Conservation (phyloP, 2,113 vertebrate species). For the Phylloscopus trochilus region DNA sequence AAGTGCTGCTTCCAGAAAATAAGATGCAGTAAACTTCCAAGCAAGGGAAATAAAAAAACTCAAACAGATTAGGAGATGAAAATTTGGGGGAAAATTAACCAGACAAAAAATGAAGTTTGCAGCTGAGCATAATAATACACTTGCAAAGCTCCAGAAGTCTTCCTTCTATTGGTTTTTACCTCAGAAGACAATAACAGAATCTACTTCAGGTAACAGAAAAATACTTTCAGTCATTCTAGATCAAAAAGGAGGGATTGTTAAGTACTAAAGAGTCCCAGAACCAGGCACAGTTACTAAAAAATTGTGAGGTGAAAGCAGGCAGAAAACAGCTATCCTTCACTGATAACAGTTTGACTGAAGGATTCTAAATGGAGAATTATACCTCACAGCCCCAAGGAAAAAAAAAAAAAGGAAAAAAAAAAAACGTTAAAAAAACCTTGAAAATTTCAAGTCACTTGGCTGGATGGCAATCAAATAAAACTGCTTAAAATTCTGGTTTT, state of each 20-base stretch:
- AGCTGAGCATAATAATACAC: background rate
- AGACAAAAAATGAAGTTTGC: background rate
- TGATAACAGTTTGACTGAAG: background rate
- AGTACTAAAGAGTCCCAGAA: background rate
- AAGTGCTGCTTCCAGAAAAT: background rate
- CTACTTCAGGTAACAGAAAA: background rate
- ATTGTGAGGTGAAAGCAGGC: background rate
- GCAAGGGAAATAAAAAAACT: background rate
- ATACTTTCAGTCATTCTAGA: background rate
- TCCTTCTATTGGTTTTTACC: background rate
- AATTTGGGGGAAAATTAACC: background rate
- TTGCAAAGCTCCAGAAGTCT: background rate
- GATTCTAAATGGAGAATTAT: background rate
- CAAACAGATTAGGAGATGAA: background rate
- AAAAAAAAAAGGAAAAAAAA: background rate
- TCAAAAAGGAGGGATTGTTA: background rate
- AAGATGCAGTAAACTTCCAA: background rate
- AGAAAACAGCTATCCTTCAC: background rate
- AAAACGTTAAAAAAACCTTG: background rate
- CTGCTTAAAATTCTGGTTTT: background rate
- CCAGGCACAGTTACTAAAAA: background rate
- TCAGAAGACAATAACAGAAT: background rate
- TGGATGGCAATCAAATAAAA: background rate
- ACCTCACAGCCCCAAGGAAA: background rate
- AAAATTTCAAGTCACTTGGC: background rate